Percentiles rank a stretch among this genome's conserved stretches.
Evolutionary conservation across 2,888 invertebrate species (phyloP).

Genomic region (Drepanosiphum platanoidis): DNA sequence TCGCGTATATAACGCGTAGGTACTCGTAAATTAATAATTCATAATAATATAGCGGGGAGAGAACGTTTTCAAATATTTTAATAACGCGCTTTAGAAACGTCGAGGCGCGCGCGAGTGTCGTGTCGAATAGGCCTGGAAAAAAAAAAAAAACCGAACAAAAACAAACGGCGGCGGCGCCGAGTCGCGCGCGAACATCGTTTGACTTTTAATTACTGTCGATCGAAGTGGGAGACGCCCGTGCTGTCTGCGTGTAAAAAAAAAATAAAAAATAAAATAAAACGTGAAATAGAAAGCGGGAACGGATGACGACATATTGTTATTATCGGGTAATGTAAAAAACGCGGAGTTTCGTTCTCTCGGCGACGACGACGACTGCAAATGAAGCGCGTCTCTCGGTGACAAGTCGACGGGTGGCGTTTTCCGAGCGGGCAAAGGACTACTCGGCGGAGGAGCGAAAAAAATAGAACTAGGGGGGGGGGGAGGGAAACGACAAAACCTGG

Average conservation of each 20-base stretch:
- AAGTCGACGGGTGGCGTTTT: slow-evolving; percentile 27
- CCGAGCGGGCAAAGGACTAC: background rate
- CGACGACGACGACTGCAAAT: background rate
- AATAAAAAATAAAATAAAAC: background rate
- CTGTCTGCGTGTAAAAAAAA: too few species aligned
- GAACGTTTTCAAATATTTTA: background rate
- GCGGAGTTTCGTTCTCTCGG: background rate
- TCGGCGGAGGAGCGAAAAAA: too few species aligned
- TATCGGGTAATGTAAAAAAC: background rate
- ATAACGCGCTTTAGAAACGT: background rate
- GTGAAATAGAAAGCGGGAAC: background rate
- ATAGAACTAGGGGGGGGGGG: too few species aligned
- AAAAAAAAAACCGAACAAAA: background rate
- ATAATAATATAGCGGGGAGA: too few species aligned
- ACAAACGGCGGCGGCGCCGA: too few species aligned
- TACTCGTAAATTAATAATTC: too few species aligned
- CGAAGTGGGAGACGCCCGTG: too few species aligned
- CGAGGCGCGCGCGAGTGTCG: too few species aligned
- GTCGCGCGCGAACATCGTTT: background rate
- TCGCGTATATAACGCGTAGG: too few species aligned
- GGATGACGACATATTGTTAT: background rate
- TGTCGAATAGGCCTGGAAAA: background rate
- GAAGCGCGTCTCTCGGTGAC: background rate
- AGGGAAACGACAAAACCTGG: slow-evolving; percentile 8
- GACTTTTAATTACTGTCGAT: background rate